Conservation (phyloP, 2,797 vertebrate species). For the Falco berigora region DNA sequence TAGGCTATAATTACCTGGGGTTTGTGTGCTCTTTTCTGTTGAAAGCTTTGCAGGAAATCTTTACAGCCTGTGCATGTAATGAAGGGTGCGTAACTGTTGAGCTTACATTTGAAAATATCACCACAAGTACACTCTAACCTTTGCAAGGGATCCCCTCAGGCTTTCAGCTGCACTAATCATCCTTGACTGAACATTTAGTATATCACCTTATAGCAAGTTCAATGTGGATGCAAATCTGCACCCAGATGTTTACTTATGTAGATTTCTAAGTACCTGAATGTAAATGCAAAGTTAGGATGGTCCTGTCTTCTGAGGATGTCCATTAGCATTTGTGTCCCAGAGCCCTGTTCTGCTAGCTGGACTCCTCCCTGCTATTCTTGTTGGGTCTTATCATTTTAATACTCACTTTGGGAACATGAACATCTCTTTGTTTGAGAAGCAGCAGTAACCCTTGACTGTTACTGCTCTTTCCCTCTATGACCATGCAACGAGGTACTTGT, state of each 20-base stretch:
- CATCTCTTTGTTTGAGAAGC: background rate
- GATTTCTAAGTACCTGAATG: background rate
- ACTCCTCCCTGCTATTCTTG: background rate
- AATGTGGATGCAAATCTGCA: background rate
- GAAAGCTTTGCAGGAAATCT: background rate
- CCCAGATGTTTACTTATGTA: background rate
- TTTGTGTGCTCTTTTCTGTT: background rate
- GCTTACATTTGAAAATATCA: conserved; percentile 37
- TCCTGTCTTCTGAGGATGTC: background rate
- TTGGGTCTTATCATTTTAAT: background rate
- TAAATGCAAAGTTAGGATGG: background rate
- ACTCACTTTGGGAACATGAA: background rate
- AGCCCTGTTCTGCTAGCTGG: background rate
- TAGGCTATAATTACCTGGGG: background rate
- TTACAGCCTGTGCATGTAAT: background rate
- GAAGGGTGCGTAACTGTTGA: background rate
- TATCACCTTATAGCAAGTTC: background rate
- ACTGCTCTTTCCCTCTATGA: background rate
- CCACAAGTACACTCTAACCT: background rate
- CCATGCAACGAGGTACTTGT: background rate
- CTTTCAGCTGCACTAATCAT: background rate
- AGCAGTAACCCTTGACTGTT: background rate
- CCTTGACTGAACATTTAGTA: background rate
- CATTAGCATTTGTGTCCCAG: background rate
- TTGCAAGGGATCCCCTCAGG: background rate